Evolutionary conservation across 2,888 invertebrate genomes (phyloP).

Genomic region (Vesta saturnalis): DNA sequence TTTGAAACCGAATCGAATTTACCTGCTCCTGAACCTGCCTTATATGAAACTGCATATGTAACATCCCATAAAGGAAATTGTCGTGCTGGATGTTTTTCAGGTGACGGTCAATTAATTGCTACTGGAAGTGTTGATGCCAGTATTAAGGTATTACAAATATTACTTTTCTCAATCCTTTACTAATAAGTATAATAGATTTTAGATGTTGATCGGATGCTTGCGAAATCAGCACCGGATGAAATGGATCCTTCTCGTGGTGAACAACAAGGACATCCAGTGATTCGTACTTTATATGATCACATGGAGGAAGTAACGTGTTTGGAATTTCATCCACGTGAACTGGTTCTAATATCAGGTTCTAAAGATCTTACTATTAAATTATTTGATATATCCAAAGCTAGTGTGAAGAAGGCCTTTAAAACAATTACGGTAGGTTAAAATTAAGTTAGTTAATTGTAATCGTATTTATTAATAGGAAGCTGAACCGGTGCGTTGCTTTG

Average conservation of each 20-base stretch:
- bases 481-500: slow-evolving; percentile 87
- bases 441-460: not conserved
- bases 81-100: slow-evolving; percentile 94
- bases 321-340: slow-evolving; percentile 96
- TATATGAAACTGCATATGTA: slow-evolving; percentile 98
- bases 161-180: slow-evolving; percentile 12
- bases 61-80: slow-evolving; percentile 98
- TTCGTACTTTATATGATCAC: slow-evolving; percentile 96
- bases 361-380: slow-evolving; percentile 94
- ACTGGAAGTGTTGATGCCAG: slow-evolving; percentile 99
- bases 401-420: slow-evolving; percentile 97
- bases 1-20: slow-evolving; percentile 95
- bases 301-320: slow-evolving; percentile 96
- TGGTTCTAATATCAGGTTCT: slow-evolving; percentile 94
- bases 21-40: slow-evolving; percentile 94
- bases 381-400: slow-evolving; percentile 98
- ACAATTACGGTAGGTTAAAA: slow-evolving; percentile 84
- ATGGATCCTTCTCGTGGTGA: slow-evolving; percentile 84
- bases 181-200: slow-evolving; percentile 73
- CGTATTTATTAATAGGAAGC: slow-evolving; percentile 74
- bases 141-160: slow-evolving; percentile 76
- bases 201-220: slow-evolving; percentile 98
- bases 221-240: slow-evolving; percentile 95
- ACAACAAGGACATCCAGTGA: slow-evolving; percentile 97
- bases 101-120: slow-evolving; percentile 94